Base-by-base conservation (phyloP, 92 coral and sea anemone genomes). In the Porites cylindrica region DNA sequence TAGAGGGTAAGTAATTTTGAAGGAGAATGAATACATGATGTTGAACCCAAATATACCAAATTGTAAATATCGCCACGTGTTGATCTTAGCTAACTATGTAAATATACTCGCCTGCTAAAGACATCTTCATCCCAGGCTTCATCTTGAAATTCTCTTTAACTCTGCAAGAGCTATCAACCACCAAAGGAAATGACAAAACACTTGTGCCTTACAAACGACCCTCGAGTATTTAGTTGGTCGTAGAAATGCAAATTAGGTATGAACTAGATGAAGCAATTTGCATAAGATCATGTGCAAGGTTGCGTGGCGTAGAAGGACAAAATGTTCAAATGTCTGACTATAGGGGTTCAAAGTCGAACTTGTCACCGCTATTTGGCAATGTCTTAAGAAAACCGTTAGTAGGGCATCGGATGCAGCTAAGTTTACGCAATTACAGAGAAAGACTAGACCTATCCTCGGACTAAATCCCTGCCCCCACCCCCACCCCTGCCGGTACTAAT, bases 271-370 rank as follows among this genome's bases (percentile, higher is more conserved):
- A n/a, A 24, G 73, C 43, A 61, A 76, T 76, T 76, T 59, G 80
- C 80, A 76, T 76, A 19, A 23, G 80, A 76, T 59, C 52, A 76
- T 24, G 67, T 76, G 80, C n/a, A 70, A 29, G 38, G 1, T 7
- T 52, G 79, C 73, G 73, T 68, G 14, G 51, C 51, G 17, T 43
- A 43, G 32, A 23, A 9, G 73, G 16, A 75, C 29, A 8, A 29
- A 75, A 75, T 21, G 47, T 9, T 23, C 66, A 54, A 56, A 23
- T 56, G 47, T 38, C 17, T 8, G 63, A 59, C 63, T 10, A 17
- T 12, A 11, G 80, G 67, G 80, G 47, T 76, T 76, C 80, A 76
- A 76, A 58, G 80, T 76, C 80, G 17, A 11, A 59, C 2, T 54
- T 11, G 53, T 72, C 21, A 2, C 17, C 17, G 8, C 9, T 47